phyloP scores from a whole-genome alignment of 2,888 invertebrate species.

The Pogonocherus hispidulus region DNA sequence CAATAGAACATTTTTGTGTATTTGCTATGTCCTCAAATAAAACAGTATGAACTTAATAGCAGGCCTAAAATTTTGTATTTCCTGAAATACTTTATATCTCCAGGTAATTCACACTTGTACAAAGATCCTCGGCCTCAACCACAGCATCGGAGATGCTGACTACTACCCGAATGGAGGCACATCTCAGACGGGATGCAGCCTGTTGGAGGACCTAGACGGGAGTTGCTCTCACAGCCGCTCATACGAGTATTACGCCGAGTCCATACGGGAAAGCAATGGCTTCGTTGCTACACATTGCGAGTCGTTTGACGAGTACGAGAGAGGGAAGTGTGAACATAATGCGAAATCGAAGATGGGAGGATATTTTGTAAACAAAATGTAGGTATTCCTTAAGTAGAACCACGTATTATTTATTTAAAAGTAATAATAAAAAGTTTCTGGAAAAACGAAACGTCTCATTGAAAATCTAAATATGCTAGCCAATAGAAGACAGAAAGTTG shows the following conservation, averaged over 20 bases:
- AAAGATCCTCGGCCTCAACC: slow-evolving; percentile 33
- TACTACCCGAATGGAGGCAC: slow-evolving; percentile 62
- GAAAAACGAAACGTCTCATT: too few relatives aligned
- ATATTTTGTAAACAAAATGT: slow-evolving; percentile 37
- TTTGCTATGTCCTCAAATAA: too few relatives aligned
- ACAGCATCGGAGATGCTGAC: slow-evolving; percentile 59
- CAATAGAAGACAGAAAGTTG: too few relatives aligned
- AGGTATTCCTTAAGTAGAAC: slow-evolving; percentile 8
- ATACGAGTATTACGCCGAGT: slow-evolving; percentile 67
- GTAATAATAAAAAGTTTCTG: too few relatives aligned
- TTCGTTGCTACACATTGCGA: slow-evolving; percentile 41
- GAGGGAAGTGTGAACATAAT: slow-evolving; percentile 28
- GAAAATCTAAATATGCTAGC: too few relatives aligned
- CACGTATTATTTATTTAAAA: too few relatives aligned
- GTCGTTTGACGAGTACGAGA: slow-evolving; percentile 29
- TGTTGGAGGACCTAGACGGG: slow-evolving; percentile 50
- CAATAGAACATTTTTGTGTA: too few relatives aligned
- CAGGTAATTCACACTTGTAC: slow-evolving; percentile 60
- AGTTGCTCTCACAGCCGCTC: slow-evolving; percentile 68
- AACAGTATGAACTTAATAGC: too few relatives aligned
- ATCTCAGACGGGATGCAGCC: slow-evolving; percentile 58
- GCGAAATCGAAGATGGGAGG: slow-evolving; percentile 41
- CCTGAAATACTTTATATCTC: neutral
- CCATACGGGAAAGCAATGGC: slow-evolving; percentile 55
- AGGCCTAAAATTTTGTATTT: neutral